Evolutionary conservation across 2,797 vertebrate genomes (phyloP), one percentile per base, ranked within the genome.

Genomic region (Columba guinea): DNA sequence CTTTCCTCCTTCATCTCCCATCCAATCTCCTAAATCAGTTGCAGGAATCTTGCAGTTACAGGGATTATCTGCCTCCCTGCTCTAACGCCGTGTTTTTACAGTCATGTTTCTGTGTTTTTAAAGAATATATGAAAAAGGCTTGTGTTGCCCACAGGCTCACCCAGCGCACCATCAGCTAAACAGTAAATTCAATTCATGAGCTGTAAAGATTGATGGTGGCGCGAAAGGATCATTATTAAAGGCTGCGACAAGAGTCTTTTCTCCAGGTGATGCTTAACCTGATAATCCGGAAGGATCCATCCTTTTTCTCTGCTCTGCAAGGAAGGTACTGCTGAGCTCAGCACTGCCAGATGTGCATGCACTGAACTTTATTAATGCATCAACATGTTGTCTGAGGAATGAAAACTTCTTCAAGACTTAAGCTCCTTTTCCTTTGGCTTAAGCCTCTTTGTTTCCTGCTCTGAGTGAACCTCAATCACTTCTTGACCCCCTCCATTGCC

Each of bases 281-380:
- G 64, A 69, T 62, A 69, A 49, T 39, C 23, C 64, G 56, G 71
- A 85, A 85, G n/a, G 30, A 74, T 88, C 56, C 44, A 32, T 65
- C 35, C 3, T 7, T 91, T 53, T n/a, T n/a, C 69, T 70, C 35
- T 39, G 20, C 48, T 62, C 55, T 3, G 0, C 0, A 0, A 73
- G 34, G 23, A 71, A 32, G 37, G 28, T 26, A 11, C 32, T 32
- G 64, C 52, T 0, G 0, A 87, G 59, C 83, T 85, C 80, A 51
- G 79, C 48, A 7, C 51, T 55, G 37, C 34, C 56, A 77, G 13
- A 4, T 11, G 1, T 34, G 26, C 41, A 3, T 2, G 65, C 2
- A 7, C 63, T 56, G 63, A 53, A 15, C 79, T 58, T 37, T 46
- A 15, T 34, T 62, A 22, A 27, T 32, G 12, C 62, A 13, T 41